Percentiles rank a stretch among this genome's conserved stretches.
These are phyloP conservation scores for Tinea trinotella DNA, from an alignment of 2,888 invertebrate genomes.

Conservation along the genomic window DNA sequence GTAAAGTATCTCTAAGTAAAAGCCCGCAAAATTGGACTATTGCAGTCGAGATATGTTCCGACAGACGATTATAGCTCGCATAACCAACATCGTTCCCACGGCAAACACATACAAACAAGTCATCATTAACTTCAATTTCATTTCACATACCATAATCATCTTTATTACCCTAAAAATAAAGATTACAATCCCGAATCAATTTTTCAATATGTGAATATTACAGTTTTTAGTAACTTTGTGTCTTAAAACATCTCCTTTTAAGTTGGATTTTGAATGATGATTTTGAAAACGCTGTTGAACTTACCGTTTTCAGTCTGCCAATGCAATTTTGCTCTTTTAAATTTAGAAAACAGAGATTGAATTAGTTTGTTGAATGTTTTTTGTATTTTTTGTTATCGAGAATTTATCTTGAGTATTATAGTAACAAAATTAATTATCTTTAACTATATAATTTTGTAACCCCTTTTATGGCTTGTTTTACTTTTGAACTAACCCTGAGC, in stretches of 20 bases:
- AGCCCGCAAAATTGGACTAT: constrained; percentile 72
- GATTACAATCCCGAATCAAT: not conserved
- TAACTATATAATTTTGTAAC: constrained; percentile 10
- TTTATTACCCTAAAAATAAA: constrained; percentile 26
- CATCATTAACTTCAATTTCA: constrained; percentile 66
- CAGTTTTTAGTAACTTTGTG: not conserved
- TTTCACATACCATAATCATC: constrained; percentile 34
- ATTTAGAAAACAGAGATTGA: not conserved
- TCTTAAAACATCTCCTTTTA: constrained; percentile 24
- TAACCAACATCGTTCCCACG: constrained; percentile 71
- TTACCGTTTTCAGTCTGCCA: not conserved
- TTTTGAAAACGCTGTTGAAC: not conserved
- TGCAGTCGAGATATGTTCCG: constrained; percentile 61
- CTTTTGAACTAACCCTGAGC: too few relatives aligned
- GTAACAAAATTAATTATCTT: not conserved
- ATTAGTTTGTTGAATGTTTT: not conserved
- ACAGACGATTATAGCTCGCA: constrained; percentile 68
- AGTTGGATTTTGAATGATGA: not conserved
- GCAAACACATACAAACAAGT: constrained; percentile 61
- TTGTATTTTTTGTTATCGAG: constrained; percentile 8
- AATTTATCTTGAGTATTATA: not conserved
- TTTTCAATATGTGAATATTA: not conserved
- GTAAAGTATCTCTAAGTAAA: constrained; percentile 50
- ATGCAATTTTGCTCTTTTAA: not conserved
- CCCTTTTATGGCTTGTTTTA: too few relatives aligned